Percentiles rank a stretch among this genome's conserved stretches.
phyloP scores from a whole-genome alignment of 2,888 invertebrate species.

The Pristionchus exspectatus region DNA sequence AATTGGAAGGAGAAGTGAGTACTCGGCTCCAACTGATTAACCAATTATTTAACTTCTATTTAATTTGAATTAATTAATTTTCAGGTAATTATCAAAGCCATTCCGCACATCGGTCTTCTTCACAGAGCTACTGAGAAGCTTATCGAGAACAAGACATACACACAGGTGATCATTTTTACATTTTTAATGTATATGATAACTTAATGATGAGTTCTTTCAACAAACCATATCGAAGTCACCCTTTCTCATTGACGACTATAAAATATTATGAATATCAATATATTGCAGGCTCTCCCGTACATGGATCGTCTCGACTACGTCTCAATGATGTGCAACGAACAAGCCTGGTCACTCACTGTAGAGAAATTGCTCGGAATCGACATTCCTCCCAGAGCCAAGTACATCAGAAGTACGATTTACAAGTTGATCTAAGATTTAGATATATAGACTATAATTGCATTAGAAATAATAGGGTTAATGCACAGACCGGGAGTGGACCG shows the following conservation, averaged over 20 bases:
- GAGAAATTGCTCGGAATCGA: slow-evolving; percentile 91
- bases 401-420: slow-evolving; percentile 87
- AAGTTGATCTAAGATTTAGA: no score
- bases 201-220: not conserved
- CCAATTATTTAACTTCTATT: not conserved
- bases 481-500: no score
- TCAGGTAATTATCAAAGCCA: slow-evolving; percentile 89
- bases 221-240: not conserved
- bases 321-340: slow-evolving; percentile 99
- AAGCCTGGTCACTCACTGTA: slow-evolving; percentile 94
- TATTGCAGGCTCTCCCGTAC: slow-evolving; percentile 89
- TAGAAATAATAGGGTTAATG: no score
- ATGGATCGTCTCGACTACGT: slow-evolving; percentile 95
- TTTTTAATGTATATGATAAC: slow-evolving; percentile 57
- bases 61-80: slow-evolving; percentile 49
- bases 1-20: slow-evolving; percentile 88
- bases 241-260: not conserved
- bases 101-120: slow-evolving; percentile 96
- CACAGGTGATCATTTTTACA: slow-evolving; percentile 83
- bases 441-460: no score
- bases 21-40: not conserved
- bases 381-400: slow-evolving; percentile 88
- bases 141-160: slow-evolving; percentile 98
- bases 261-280: not conserved
- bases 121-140: slow-evolving; percentile 98